Evolutionary conservation across 2,797 vertebrate genomes (phyloP), one percentile per base, ranked within the genome.

Genomic region (Artibeus jamaicensis): DNA sequence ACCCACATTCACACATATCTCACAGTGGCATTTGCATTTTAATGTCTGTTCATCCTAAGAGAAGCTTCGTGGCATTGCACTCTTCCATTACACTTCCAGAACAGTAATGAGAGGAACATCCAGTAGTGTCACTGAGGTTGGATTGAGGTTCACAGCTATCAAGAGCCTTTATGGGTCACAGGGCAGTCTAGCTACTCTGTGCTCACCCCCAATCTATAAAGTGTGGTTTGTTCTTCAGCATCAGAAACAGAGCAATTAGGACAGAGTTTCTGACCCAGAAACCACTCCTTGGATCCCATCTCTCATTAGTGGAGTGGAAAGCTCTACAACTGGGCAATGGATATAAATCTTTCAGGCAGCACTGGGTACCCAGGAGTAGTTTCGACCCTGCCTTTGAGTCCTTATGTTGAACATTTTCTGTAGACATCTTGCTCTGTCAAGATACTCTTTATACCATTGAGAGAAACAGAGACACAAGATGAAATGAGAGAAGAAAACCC

Each of bases 261-360:
- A 93, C 76, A 71, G 78, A 57, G 24, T 39, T 1, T 53, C 12
- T 39, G 53, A 85, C 22, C 68, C 24, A 65, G 0, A 0, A 65
- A 55, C 73, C 48, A 22, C 37, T 94, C 24, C 48, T 67, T 67
- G 73, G 42, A 68, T 79, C 84, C 92, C 70, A 86, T 94, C 59
- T 79, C 62, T 93, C 68, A 90, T 87, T 81, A 93, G 76, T 78
- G 32, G 21, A 87, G 34, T 78, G 46, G 73, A 96, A 85, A 91
- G 29, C 32, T 74, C 44, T 68, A 46, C 32, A 78, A 82, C 34
- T 79, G 57, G n/a, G 71, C 77, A 77, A 53, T 0, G 14, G 18
- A 44, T 14, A 59, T 22, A 37, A 32, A 88, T 24, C 29, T 24
- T 11, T 42, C 44, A 70, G 42, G 71, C 24, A 44, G 11, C 73